A percentile compares a stretch with the other conserved stretches of the same genome.
Evolutionary conservation across 2,888 invertebrate genomes (phyloP).

Genomic region (Bellardia bayeri): DNA sequence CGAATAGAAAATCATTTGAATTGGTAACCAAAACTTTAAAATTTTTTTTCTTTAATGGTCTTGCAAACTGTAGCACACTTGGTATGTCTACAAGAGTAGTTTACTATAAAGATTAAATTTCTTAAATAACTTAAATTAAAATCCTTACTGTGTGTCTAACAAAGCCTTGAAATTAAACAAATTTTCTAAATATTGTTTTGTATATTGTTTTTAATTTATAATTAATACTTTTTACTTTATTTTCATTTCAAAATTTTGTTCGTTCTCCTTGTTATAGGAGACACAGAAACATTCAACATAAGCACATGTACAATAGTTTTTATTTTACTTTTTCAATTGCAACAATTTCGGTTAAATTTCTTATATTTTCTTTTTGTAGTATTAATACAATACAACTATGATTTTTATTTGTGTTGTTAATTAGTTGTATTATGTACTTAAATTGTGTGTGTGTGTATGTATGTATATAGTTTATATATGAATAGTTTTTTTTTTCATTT

Average conservation of each 20-base stretch:
- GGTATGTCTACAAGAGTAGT: too few relatives aligned
- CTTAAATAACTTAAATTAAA: not conserved
- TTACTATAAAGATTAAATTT: too few relatives aligned
- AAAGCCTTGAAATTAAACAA: slow-evolving; percentile 28
- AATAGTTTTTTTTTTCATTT: slow-evolving; percentile 13
- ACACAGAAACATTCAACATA: slow-evolving; percentile 68
- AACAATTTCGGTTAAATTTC: slow-evolving; percentile 46
- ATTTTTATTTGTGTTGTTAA: slow-evolving; percentile 34
- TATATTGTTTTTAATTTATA: slow-evolving; percentile 55
- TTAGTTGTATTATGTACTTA: slow-evolving; percentile 22
- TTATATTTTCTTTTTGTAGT: slow-evolving; percentile 26
- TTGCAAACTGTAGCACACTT: too few relatives aligned
- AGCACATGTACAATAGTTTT: slow-evolving; percentile 68
- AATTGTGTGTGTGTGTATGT: slow-evolving; percentile 30
- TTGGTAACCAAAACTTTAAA: too few relatives aligned
- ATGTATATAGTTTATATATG: slow-evolving; percentile 36
- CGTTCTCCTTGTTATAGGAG: slow-evolving; percentile 27
- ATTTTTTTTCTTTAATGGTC: too few relatives aligned
- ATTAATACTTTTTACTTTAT: slow-evolving; percentile 66
- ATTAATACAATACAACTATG: slow-evolving; percentile 51
- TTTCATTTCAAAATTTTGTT: slow-evolving; percentile 52
- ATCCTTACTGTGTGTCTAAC: not conserved
- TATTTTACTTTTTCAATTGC: slow-evolving; percentile 47
- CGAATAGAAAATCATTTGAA: too few relatives aligned
- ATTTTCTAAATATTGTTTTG: not conserved